A percentile compares a stretch with the other conserved stretches of the same genome.
Conservation (phyloP, 1,140 invertebrate species). For the Halotydeus destructor region DNA sequence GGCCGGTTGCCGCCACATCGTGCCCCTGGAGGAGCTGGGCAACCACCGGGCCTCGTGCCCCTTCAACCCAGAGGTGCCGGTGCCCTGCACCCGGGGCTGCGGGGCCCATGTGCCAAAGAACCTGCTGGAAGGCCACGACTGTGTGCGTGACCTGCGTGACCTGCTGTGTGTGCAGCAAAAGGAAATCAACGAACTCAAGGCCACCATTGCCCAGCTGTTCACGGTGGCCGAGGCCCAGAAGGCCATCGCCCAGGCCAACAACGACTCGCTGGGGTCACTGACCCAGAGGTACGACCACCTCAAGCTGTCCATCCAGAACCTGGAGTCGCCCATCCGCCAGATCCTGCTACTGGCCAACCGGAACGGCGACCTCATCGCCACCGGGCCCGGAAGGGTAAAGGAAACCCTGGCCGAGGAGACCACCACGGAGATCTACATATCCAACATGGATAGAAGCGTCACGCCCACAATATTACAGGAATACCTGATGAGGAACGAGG, state of each 20-base stretch:
- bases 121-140: conserved; percentile 1
- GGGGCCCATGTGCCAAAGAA: conserved; percentile 45
- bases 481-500: not conserved
- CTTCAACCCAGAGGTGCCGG: conserved; percentile 78
- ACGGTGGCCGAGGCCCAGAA: not conserved
- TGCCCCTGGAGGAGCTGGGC: conserved; percentile 60
- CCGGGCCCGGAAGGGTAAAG: not conserved
- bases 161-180: conserved; percentile 5
- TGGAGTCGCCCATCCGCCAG: conserved; percentile 4
- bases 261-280: not conserved
- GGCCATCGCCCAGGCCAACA: not conserved
- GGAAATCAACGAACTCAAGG: conserved; percentile 2
- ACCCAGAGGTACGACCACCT: not conserved
- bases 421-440: conserved; percentile 3
- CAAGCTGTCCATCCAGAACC: not conserved
- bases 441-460: conserved; percentile 4
- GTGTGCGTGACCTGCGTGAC: conserved; percentile 1
- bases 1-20: conserved; percentile 55
- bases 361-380: not conserved
- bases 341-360: not conserved
- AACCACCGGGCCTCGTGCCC: conserved; percentile 71
- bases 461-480: not conserved
- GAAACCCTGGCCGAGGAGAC: not conserved
- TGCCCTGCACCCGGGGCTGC: conserved; percentile 74
- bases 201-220: not conserved